Evolutionary conservation across 2,888 invertebrate genomes (phyloP).

Genomic region (Incurvaria masculella): DNA sequence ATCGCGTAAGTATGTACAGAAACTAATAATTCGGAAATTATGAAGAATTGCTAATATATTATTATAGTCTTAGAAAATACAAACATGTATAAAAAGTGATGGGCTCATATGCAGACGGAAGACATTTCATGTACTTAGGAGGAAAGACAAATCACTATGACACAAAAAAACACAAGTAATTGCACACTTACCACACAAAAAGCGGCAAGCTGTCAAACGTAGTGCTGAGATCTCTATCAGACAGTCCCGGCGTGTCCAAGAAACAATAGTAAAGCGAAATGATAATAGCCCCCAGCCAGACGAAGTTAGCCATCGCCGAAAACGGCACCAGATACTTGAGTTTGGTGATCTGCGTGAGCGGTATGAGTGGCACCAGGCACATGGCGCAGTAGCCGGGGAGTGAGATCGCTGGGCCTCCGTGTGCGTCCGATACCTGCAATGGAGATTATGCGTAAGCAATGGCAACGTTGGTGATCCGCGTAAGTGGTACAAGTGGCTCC

Average conservation of each 20-base stretch:
- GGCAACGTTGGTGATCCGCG: slow-evolving; percentile 18
- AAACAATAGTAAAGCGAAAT: slow-evolving; percentile 84
- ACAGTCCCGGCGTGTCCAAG: slow-evolving; percentile 40
- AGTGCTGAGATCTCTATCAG: slow-evolving; percentile 43
- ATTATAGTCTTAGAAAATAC: too few species aligned
- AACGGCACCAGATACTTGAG: slow-evolving; percentile 85
- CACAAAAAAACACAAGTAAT: too few species aligned
- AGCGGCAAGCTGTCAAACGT: slow-evolving; percentile 67
- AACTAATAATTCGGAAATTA: too few species aligned
- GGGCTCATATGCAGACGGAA: too few species aligned
- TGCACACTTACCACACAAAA: slow-evolving; percentile 69
- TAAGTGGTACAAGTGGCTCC: background rate
- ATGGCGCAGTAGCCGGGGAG: slow-evolving; percentile 63
- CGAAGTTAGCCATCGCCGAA: slow-evolving; percentile 82
- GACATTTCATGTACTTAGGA: too few species aligned
- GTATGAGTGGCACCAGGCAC: slow-evolving; percentile 63
- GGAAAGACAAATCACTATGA: too few species aligned
- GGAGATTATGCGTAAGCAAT: background rate
- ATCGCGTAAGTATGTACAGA: too few species aligned
- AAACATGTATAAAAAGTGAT: too few species aligned
- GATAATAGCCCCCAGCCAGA: slow-evolving; percentile 73
- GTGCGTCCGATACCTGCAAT: slow-evolving; percentile 53
- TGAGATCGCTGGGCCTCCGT: slow-evolving; percentile 52
- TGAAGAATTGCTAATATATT: too few species aligned
- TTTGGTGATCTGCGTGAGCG: slow-evolving; percentile 71